Conservation (phyloP, 2,888 invertebrate species). For the Latheticus oryzae region DNA sequence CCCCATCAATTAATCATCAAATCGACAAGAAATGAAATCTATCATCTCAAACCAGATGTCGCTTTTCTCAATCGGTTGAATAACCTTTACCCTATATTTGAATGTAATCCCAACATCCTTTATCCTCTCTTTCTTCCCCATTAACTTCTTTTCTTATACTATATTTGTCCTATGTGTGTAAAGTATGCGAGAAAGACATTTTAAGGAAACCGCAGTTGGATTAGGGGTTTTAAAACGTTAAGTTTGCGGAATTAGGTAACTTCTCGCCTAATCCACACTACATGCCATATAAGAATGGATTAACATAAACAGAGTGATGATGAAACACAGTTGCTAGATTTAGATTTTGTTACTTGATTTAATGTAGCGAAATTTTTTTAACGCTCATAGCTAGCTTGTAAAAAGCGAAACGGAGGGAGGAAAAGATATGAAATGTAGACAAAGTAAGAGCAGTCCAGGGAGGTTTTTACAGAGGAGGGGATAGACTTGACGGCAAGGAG, state of each 20-base stretch:
- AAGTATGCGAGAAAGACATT: slow-evolving; percentile 42
- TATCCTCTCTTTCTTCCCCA: too few species aligned
- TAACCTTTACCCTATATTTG: too few species aligned
- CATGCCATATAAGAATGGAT: slow-evolving; percentile 60
- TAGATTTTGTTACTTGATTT: slow-evolving; percentile 13
- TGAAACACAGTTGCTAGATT: slow-evolving; percentile 34
- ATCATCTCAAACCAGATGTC: too few species aligned
- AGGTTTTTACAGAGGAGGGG: slow-evolving; percentile 50
- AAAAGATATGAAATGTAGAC: slow-evolving; percentile 36
- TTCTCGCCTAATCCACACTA: slow-evolving; percentile 55
- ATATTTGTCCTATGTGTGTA: slow-evolving; percentile 24
- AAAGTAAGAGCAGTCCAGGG: slow-evolving; percentile 43
- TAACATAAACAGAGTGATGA: slow-evolving; percentile 56
- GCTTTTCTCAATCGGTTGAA: too few species aligned
- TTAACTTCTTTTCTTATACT: too few species aligned
- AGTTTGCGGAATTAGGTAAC: slow-evolving; percentile 59
- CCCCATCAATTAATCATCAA: too few species aligned
- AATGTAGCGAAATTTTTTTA: too few species aligned
- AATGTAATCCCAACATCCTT: too few species aligned
- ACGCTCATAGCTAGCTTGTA: neutral
- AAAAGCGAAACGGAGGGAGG: slow-evolving; percentile 8
- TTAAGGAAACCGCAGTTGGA: slow-evolving; percentile 46
- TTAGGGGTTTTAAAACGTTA: slow-evolving; percentile 58
- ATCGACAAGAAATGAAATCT: too few species aligned
- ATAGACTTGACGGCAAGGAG: slow-evolving; percentile 48